Evolutionary conservation across 92 coral and sea anemone species (phyloP).

Genomic region (Porites evermanni): DNA sequence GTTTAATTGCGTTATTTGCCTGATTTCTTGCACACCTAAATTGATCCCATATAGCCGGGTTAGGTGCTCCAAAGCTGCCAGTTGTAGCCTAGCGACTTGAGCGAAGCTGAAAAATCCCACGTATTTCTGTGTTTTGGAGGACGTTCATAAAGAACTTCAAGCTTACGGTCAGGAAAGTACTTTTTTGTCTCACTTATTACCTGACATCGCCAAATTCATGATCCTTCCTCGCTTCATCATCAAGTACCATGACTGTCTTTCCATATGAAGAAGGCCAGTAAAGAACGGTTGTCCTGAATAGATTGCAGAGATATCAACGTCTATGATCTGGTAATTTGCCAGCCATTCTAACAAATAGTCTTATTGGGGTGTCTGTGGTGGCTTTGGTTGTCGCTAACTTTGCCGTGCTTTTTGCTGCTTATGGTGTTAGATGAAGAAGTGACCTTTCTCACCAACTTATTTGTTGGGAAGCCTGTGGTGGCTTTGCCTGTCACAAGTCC

Average conservation of each 20-base stretch:
- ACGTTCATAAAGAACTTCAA: slow-evolving; percentile 33
- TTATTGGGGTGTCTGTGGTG: background rate
- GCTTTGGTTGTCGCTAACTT: too few species aligned
- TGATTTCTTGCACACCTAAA: too few species aligned
- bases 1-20: too few species aligned
- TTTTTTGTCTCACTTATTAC: background rate
- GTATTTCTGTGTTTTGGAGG: slow-evolving; percentile 22
- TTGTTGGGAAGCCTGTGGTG: too few species aligned
- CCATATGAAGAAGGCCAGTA: slow-evolving; percentile 56
- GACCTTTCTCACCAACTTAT: too few species aligned
- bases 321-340: slow-evolving; percentile 23
- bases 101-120: background rate
- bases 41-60: too few species aligned
- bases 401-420: too few species aligned
- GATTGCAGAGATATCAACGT: slow-evolving; percentile 13
- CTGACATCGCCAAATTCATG: background rate
- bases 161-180: background rate
- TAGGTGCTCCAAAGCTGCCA: too few species aligned
- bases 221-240: slow-evolving; percentile 38
- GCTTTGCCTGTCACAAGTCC: too few species aligned
- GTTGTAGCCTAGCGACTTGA: background rate
- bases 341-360: slow-evolving; percentile 31
- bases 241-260: slow-evolving; percentile 50
- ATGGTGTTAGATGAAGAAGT: too few species aligned
- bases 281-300: slow-evolving; percentile 26